Percentiles rank a stretch among this genome's conserved stretches.
Evolutionary conservation across 2,113 vertebrate genomes (phyloP).

Genomic region (Archocentrus centrarchus): DNA sequence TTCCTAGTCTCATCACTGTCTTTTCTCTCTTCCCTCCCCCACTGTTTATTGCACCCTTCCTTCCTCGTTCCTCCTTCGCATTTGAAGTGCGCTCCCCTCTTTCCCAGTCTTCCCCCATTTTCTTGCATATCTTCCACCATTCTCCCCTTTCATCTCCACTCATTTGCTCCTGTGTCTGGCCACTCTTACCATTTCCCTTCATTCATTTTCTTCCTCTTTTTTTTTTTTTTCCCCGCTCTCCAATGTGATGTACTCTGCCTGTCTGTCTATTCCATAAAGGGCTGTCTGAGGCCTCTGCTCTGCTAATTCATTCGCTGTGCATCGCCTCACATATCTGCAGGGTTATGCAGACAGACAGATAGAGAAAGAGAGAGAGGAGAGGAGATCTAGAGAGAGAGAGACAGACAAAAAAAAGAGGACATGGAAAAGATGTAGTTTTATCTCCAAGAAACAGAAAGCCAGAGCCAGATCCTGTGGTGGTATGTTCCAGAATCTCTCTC

Average conservation of each 20-base stretch:
- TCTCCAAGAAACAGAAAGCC: constrained; percentile 71
- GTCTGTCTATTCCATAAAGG: constrained; percentile 65
- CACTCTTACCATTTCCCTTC: constrained; percentile 46
- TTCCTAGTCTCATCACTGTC: constrained; percentile 40
- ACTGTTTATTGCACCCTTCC: constrained; percentile 48
- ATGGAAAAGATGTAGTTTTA: constrained; percentile 65
- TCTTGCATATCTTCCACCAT: constrained; percentile 57
- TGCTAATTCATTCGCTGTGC: constrained; percentile 77
- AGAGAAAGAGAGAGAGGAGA: constrained; percentile 39
- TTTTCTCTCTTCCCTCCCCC: constrained; percentile 49
- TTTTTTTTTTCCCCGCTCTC: constrained; percentile 1
- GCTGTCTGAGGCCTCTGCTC: constrained; percentile 67
- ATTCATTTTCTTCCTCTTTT: constrained; percentile 45
- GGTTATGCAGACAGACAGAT: constrained; percentile 66
- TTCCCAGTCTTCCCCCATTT: constrained; percentile 25
- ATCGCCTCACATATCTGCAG: constrained; percentile 75
- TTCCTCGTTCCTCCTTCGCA: constrained; percentile 27
- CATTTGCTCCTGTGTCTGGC: constrained; percentile 53
- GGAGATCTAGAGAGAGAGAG: constrained; percentile 36
- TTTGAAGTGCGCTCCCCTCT: constrained; percentile 39
- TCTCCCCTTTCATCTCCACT: constrained; percentile 65
- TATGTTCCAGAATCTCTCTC: constrained; percentile 50
- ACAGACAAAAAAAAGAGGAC: constrained; percentile 56
- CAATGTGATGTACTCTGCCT: constrained; percentile 33
- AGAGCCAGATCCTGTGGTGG: constrained; percentile 61